Percentiles rank a stretch among this genome's conserved stretches.
phyloP scores from a whole-genome alignment of 2,797 vertebrate species.

The Strix occidentalis region DNA sequence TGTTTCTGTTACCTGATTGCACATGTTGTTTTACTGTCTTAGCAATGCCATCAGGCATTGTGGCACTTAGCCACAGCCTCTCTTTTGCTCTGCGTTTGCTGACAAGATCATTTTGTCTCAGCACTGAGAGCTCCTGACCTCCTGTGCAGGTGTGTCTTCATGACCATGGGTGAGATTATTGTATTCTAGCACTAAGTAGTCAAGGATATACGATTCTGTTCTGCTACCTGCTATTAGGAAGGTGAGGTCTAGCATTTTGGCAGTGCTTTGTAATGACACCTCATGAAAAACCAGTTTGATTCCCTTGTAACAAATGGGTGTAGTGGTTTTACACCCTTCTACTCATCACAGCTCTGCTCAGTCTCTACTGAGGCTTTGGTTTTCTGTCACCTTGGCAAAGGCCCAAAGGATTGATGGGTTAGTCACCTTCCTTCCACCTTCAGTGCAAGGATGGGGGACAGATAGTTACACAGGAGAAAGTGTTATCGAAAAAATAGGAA shows the following conservation, averaged over 20 bases:
- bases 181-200: not conserved
- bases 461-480: not conserved
- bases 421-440: not conserved
- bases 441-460: not conserved
- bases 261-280: not conserved
- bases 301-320: constrained; percentile 43
- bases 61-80: not conserved
- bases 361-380: not conserved
- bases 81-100: not conserved
- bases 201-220: not conserved
- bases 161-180: not conserved
- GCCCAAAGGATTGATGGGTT: not conserved
- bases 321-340: constrained; percentile 51
- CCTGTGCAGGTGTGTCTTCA: not conserved
- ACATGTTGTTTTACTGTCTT: not conserved
- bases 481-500: fast-evolving
- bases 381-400: not conserved
- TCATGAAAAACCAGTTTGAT: constrained; percentile 60
- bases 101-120: fast-evolving
- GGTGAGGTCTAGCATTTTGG: constrained; percentile 5
- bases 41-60: not conserved
- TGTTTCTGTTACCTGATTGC: not conserved
- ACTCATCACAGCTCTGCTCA: not conserved
- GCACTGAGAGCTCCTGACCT: not conserved
- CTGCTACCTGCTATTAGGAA: constrained; percentile 13